Conservation (phyloP, 37 sponge, comb jelly and placozoan species). For the Amphimedon queenslandica region DNA sequence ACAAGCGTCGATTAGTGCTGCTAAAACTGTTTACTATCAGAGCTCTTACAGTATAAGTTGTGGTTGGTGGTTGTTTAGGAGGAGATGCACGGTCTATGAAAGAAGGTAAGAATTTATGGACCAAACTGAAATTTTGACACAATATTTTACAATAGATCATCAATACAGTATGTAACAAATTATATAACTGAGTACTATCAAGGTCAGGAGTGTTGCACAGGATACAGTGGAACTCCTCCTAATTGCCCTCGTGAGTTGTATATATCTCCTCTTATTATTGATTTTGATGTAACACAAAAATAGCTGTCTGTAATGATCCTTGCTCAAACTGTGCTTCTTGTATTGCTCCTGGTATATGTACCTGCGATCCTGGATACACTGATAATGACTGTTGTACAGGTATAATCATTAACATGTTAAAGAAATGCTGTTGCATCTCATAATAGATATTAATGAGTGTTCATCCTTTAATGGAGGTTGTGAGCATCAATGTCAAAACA, state of each 20-base stretch:
- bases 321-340: not conserved
- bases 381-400: not conserved
- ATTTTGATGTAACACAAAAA: not conserved
- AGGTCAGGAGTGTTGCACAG: not conserved
- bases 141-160: no score
- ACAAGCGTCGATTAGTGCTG: no score
- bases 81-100: no score
- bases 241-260: not conserved
- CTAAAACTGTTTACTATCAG: no score
- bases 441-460: constrained; percentile 64
- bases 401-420: not conserved
- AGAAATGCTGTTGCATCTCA: not conserved
- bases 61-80: no score
- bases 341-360: not conserved
- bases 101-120: no score
- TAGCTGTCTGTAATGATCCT: not conserved
- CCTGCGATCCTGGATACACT: not conserved
- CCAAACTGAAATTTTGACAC: no score
- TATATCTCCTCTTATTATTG: not conserved
- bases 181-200: not conserved
- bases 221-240: constrained; percentile 9
- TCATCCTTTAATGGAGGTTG: constrained; percentile 35
- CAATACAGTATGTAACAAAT: not conserved
- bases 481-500: constrained; percentile 36
- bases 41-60: no score